Conservation (phyloP, 2,888 invertebrate genomes). For the Bombyx huttoni region DNA sequence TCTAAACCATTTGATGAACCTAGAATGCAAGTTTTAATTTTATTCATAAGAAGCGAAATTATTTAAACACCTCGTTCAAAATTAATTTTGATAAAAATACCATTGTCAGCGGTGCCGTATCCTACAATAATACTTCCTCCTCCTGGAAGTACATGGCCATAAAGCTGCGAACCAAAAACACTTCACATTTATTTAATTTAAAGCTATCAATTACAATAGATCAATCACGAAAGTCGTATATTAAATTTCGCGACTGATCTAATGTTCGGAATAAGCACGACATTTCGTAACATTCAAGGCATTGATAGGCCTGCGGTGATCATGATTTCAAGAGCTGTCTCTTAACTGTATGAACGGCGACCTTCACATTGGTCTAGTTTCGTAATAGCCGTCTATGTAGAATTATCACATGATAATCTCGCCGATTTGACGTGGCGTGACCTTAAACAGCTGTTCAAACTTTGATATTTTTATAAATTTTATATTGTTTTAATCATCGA, state of each 20-base stretch:
- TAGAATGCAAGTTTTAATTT: conserved; percentile 15
- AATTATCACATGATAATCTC: conserved; percentile 32
- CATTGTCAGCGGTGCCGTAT: conserved; percentile 77
- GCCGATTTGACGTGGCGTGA: conserved; percentile 24
- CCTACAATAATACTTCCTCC: conserved; percentile 78
- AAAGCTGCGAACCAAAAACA: conserved; percentile 55
- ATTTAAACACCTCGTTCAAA: no score
- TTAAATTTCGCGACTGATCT: conserved; percentile 2
- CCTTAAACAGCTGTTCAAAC: conserved; percentile 14
- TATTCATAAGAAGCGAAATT: no score
- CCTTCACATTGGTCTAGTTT: conserved; percentile 36
- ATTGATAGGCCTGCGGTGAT: conserved; percentile 25
- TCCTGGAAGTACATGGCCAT: conserved; percentile 66
- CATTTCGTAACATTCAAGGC: conserved; percentile 20
- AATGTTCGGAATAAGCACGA: conserved; percentile 9
- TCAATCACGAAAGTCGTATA: conserved; percentile 1
- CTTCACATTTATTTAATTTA: no score
- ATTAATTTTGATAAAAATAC: conserved; percentile 33
- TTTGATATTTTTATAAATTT: background rate
- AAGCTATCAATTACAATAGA: background rate
- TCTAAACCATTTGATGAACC: conserved; percentile 77
- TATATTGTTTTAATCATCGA: background rate
- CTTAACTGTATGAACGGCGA: conserved; percentile 17
- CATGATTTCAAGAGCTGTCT: conserved; percentile 22
- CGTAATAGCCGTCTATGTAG: conserved; percentile 28